These are phyloP conservation scores for Bellardia bayeri DNA, from an alignment of 2,888 invertebrate species.

Conservation along the genomic window DNA sequence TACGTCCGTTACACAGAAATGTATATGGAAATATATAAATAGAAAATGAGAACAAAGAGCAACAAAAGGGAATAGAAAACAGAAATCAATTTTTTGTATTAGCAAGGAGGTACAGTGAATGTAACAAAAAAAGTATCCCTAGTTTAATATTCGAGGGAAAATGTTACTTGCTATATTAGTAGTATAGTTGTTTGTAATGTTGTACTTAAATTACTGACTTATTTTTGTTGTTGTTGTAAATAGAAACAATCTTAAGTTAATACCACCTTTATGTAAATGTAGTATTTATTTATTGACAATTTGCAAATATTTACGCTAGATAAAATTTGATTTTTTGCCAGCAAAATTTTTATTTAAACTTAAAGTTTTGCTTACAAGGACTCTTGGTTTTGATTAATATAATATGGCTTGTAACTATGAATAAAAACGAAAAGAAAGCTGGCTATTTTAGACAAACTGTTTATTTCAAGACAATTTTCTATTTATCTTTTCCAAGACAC, in stretches of 20 bases:
- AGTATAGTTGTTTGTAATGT: conserved; percentile 15
- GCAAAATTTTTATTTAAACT: neutral
- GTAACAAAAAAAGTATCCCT: too few species aligned
- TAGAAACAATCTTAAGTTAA: neutral
- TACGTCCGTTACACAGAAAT: neutral
- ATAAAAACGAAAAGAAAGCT: too few species aligned
- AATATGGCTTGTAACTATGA: neutral
- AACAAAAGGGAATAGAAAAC: conserved; percentile 8
- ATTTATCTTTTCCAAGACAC: too few species aligned
- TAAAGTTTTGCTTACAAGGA: neutral
- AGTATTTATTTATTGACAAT: conserved; percentile 12
- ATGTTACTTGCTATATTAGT: neutral
- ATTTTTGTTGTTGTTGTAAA: neutral
- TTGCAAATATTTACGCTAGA: conserved; percentile 58
- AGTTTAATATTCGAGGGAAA: neutral
- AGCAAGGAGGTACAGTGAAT: conserved; percentile 1
- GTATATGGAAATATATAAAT: neutral
- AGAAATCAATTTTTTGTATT: conserved; percentile 50
- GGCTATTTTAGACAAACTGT: too few species aligned
- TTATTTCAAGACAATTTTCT: too few species aligned
- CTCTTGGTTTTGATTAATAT: neutral
- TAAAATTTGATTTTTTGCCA: conserved; percentile 28
- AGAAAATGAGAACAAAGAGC: neutral
- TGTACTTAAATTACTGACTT: conserved; percentile 19
- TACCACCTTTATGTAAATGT: neutral